Percentiles rank a stretch among this genome's conserved stretches.
Conservation (phyloP, 2,113 vertebrate species). For the Amblyopsis rosae region DNA sequence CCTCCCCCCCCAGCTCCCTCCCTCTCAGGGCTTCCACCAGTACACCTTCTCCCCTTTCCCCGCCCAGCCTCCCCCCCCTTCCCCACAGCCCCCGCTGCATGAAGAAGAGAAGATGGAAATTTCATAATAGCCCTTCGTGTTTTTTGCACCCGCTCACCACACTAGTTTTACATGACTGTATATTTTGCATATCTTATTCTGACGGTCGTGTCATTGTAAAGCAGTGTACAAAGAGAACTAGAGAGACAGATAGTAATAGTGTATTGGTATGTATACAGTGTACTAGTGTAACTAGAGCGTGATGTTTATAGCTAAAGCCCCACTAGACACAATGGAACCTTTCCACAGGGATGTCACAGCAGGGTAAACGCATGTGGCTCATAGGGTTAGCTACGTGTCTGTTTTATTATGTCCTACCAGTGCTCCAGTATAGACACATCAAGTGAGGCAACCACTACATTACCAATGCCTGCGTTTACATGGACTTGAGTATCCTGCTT, state of each 20-base stretch:
- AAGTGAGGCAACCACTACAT: too few relatives aligned
- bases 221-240: slow-evolving; percentile 33
- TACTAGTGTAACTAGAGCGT: slow-evolving; percentile 25
- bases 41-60: slow-evolving; percentile 18
- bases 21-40: slow-evolving; percentile 32
- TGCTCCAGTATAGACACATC: too few relatives aligned
- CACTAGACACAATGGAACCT: slow-evolving; percentile 2
- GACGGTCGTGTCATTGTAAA: slow-evolving; percentile 46
- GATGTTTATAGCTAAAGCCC: slow-evolving; percentile 24
- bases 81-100: slow-evolving; percentile 76
- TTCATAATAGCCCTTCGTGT: slow-evolving; percentile 78
- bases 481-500: too few relatives aligned
- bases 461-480: too few relatives aligned
- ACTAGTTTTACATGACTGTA: slow-evolving; percentile 55
- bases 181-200: slow-evolving; percentile 64
- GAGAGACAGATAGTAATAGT: background rate
- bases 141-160: slow-evolving; percentile 80
- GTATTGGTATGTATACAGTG: slow-evolving; percentile 8
- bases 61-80: slow-evolving; percentile 42
- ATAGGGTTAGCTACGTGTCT: too few relatives aligned
- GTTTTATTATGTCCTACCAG: too few relatives aligned
- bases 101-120: slow-evolving; percentile 85
- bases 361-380: too few relatives aligned
- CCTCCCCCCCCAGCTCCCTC: slow-evolving; percentile 40
- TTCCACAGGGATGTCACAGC: too few relatives aligned